Evolutionary conservation across 1,140 invertebrate species (phyloP), one percentile per base, ranked within the genome.

Genomic region (Ylistrum balloti): DNA sequence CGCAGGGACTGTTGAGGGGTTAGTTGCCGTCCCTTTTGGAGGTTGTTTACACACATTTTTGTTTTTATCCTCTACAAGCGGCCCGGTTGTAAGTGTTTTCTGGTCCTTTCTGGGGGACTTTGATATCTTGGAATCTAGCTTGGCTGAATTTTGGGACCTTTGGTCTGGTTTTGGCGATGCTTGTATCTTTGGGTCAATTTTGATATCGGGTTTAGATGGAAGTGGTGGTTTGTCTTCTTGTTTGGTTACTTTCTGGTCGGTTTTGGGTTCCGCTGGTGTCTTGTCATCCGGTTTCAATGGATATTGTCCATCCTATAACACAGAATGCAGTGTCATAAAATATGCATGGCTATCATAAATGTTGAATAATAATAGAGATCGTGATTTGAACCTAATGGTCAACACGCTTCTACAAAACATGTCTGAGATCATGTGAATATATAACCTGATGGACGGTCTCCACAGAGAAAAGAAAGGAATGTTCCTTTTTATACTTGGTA

Each of bases 41-140:
- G n/a, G 56, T 74, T 74, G 56, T 74, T 74, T 74, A 74, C 56
- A 74, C 7, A 74, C 56, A 28, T 74, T 74, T 11, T 74, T 74
- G n/a, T 74, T 74, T 11, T 74, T 74, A 11, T 74, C 56, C n/a
- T 74, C 56, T 11, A n/a, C 22, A 17, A n/a, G 5, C 22, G 56
- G 22, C 13, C 56, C 56, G 9, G 22, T 28, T 5, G 56, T 74
- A 1, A n/a, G 22, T 74, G n/a, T 74, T n/a, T n/a, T 74, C 11
- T n/a, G 56, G 56, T 74, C 56, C 56, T 74, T 74, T 28, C 56
- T 74, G 56, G 56, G 56, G 5, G 56, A 74, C 11, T 74, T 74
- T 1, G 0, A 3, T 9, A 5, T 74, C 56, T 74, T 74, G 5
- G 22, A 28, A n/a, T 74, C 56, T 9, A 28, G 56, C 28, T 74